Evolutionary conservation across 2,113 vertebrate genomes (phyloP).

Genomic region (Lamprotornis superbus): DNA sequence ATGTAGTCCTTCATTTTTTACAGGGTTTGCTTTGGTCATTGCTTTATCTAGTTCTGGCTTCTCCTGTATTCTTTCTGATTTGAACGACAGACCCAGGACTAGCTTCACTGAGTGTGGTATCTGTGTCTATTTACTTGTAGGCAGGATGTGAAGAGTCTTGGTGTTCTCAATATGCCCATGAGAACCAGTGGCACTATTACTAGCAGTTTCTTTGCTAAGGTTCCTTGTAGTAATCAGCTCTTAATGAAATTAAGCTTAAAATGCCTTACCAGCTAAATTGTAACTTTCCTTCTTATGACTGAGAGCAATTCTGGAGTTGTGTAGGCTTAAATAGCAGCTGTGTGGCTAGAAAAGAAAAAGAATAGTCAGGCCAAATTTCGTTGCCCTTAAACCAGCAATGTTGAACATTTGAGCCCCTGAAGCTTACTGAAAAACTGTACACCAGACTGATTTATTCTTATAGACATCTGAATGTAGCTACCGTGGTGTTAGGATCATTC

Average conservation of each 20-base stretch:
- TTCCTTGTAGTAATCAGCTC: not conserved
- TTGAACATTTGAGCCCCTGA: not conserved
- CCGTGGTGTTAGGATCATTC: not conserved
- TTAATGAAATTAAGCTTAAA: not conserved
- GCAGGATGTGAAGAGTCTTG: not conserved
- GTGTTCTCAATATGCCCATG: not conserved
- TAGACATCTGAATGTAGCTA: not conserved
- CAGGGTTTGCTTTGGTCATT: not conserved
- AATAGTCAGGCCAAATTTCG: not conserved
- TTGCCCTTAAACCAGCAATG: not conserved
- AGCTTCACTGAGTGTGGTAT: rapidly evolving
- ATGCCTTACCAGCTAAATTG: not conserved
- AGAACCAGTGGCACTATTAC: not conserved
- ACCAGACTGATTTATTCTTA: not conserved
- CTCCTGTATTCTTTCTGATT: not conserved
- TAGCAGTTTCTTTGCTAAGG: not conserved
- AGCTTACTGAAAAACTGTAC: not conserved
- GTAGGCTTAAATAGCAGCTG: not conserved
- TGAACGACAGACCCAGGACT: rapidly evolving
- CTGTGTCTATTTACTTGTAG: not conserved
- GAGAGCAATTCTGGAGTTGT: not conserved
- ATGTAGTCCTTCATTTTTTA: not conserved
- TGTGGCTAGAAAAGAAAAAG: not conserved
- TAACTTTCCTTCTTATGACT: not conserved
- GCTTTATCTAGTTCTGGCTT: not conserved